Base-by-base conservation (phyloP, 2,888 invertebrate species). In the Xanthia togata region DNA sequence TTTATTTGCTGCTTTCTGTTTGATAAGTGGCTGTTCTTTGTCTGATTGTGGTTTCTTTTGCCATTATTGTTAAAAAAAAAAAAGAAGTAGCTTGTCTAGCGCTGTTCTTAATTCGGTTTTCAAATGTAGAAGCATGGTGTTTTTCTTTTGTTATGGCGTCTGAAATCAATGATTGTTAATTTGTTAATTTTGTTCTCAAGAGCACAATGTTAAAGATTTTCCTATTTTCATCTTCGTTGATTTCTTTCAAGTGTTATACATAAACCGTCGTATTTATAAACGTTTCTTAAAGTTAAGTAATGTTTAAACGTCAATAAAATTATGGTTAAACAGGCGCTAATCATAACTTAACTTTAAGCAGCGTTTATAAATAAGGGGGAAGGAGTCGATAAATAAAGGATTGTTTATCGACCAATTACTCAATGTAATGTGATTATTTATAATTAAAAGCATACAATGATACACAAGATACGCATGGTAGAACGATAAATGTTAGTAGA, bases 1-100 rank as follows among this genome's bases (percentile, higher is more conserved):
- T 74, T 72, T 70, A 79, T 60, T 47, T n/a, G 0, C 55, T 78
- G 41, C 23, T 78, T 59, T 82, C 64, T 72, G 59, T 55, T 70
- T 44, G 41, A 64, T 60, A 73, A 63, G 62, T 77, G 67, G 38
- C 35, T 47, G 63, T 71, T n/a, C 63, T 82, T 65, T 78, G 57
- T 62, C 35, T 9, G 44, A 60, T 31, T 26, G 23, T 38, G 1
- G 20, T 60, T 76, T 47, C 26, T 26, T 73, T 70, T 67, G 44
- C 41, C 23, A 12, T 44, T 26, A 20, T 38, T n/a, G 50, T 14
- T 9, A 20, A 8, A 0, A 62, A n/a, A 63, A 9, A 63, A 38
- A 38, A 38, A 12, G n/a, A 31, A 41, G 1, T 9, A 44, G 44
- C 4, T 9, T 8, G 26, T n/a, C 8, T 23, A 23, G 23, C 11